These are phyloP conservation scores for Aspidiotus rigidus DNA, from an alignment of 2,888 invertebrate genomes.

Conservation along the genomic window DNA sequence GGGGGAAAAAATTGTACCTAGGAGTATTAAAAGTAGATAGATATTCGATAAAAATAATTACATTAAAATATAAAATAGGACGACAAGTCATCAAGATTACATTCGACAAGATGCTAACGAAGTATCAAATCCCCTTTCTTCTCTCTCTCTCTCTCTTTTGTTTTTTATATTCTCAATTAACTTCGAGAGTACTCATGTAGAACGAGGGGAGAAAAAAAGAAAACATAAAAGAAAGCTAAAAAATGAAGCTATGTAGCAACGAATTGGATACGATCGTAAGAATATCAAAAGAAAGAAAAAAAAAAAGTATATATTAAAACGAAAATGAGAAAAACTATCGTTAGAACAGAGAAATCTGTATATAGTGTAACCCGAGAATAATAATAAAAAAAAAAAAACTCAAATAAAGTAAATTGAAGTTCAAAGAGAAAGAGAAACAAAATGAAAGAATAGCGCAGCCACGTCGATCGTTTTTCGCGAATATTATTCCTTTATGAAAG, in stretches of 20 bases:
- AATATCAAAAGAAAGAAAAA: conserved; percentile 18
- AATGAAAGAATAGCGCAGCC: conserved; percentile 32
- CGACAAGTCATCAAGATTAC: not conserved
- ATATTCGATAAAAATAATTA: conserved; percentile 36
- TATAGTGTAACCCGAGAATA: not conserved
- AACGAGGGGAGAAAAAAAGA: conserved; percentile 21
- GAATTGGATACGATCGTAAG: not conserved
- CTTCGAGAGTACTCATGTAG: too few relatives aligned
- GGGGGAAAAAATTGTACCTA: too few relatives aligned
- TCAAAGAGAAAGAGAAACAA: conserved; percentile 33
- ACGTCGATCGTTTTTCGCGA: conserved; percentile 21
- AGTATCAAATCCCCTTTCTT: too few relatives aligned
- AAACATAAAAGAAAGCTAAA: conserved; percentile 10
- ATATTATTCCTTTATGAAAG: not conserved
- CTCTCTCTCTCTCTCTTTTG: not conserved
- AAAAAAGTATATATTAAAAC: conserved; percentile 3
- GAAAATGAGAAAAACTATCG: conserved; percentile 20
- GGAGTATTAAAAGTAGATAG: too few relatives aligned
- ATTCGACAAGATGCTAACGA: too few relatives aligned
- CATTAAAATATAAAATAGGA: conserved; percentile 40
- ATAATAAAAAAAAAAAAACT: conserved; percentile 1
- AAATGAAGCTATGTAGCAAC: not conserved
- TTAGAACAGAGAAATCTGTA: conserved; percentile 11
- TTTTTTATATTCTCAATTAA: not conserved
- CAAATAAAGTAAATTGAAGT: conserved; percentile 17